These are phyloP conservation scores for Pollimyrus isidori DNA, from an alignment of 2,113 vertebrate genomes.

Conservation along the genomic window DNA sequence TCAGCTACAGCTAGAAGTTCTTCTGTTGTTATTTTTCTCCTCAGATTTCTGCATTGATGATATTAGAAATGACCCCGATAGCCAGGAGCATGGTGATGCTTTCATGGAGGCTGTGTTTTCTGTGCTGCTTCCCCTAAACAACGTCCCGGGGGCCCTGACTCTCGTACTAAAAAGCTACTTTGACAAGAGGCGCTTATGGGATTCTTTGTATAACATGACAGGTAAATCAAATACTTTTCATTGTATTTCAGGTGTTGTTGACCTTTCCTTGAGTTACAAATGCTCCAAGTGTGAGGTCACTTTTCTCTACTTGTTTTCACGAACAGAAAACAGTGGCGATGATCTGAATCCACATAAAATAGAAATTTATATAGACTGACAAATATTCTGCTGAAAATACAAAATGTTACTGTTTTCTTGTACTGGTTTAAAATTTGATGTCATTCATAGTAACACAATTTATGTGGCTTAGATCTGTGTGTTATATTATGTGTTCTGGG, in stretches of 20 bases:
- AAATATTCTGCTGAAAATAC: neutral
- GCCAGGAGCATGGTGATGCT: constrained; percentile 40
- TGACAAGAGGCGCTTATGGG: constrained; percentile 75
- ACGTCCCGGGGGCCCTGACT: constrained; percentile 72
- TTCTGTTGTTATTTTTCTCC: constrained; percentile 5
- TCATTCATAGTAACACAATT: no score
- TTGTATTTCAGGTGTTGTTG: neutral
- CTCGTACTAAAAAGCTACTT: constrained; percentile 73
- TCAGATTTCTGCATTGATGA: constrained; percentile 52
- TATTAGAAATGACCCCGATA: constrained; percentile 36
- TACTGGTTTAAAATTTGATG: neutral
- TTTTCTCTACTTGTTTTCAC: neutral
- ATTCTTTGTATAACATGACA: constrained; percentile 70
- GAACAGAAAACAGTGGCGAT: neutral
- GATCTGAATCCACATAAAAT: neutral
- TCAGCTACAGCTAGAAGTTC: neutral
- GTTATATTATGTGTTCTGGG: neutral
- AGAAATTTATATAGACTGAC: neutral
- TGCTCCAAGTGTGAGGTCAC: neutral
- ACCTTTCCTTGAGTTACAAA: neutral
- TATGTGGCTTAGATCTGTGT: neutral
- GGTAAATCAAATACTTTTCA: constrained; percentile 55
- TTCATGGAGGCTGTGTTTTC: constrained; percentile 71
- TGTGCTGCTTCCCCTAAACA: constrained; percentile 65
- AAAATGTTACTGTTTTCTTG: neutral